Conservation (phyloP, 1,140 invertebrate genomes). For the Caenorhabditis briggsae region DNA sequence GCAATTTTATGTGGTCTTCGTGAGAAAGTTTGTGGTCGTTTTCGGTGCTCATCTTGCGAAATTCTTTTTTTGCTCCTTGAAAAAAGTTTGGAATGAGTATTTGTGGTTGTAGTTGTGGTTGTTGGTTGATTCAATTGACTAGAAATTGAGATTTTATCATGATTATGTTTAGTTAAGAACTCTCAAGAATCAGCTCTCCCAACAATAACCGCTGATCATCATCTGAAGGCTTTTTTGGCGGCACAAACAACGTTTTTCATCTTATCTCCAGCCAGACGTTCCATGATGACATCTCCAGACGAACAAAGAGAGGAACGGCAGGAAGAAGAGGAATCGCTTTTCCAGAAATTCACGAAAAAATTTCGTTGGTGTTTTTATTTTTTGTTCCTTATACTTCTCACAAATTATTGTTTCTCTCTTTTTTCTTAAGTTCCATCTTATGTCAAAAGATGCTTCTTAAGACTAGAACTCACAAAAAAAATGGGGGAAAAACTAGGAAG, state of each 20-base stretch:
- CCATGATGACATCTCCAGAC: conserved; percentile 17
- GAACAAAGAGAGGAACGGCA: neutral
- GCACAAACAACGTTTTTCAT: conserved; percentile 15
- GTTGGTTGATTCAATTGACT: neutral
- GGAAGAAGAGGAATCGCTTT: conserved; percentile 3
- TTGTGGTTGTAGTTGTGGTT: conserved; percentile 12
- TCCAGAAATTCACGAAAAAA: conserved; percentile 13
- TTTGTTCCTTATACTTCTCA: neutral
- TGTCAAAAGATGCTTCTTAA: too few relatives aligned
- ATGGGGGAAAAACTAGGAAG: conserved; percentile 1
- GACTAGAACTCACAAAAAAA: neutral
- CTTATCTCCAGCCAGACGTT: neutral
- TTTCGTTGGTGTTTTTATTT: conserved; percentile 39
- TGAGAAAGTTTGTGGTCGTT: conserved; percentile 4
- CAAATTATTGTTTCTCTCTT: neutral
- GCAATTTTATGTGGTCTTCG: conserved; percentile 18
- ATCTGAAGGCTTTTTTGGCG: neutral
- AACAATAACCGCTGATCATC: neutral
- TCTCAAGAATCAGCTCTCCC: neutral
- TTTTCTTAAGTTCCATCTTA: neutral
- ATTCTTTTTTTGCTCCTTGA: neutral
- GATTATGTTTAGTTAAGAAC: neutral
- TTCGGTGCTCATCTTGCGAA: neutral
- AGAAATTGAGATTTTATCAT: too few relatives aligned
- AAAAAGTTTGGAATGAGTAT: neutral